Evolutionary conservation across 2,797 vertebrate genomes (phyloP).

Genomic region (Bradypodion pumilum): DNA sequence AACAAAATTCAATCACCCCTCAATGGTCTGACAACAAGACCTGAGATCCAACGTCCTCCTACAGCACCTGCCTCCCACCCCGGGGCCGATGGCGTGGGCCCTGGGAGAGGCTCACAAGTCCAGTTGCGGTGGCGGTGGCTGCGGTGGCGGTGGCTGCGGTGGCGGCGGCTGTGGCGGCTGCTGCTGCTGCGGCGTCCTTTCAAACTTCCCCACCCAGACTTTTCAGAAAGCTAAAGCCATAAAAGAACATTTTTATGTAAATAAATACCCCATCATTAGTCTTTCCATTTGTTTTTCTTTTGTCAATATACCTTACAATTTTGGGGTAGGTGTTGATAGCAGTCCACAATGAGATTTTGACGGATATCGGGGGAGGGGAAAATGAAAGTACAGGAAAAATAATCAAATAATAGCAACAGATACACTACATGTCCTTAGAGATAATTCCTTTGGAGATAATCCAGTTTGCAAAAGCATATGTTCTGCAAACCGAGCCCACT

Average conservation of each 20-base stretch:
- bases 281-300: not conserved
- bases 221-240: not conserved
- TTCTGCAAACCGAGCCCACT: slow-evolving; percentile 59
- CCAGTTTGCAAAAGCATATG: slow-evolving; percentile 61
- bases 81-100: no score
- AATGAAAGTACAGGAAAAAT: slow-evolving; percentile 6
- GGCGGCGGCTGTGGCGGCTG: no score
- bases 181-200: no score
- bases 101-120: no score
- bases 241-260: not conserved
- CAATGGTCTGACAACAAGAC: no score
- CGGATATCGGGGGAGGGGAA: slow-evolving; percentile 6
- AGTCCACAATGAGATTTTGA: slow-evolving; percentile 8
- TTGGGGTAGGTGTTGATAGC: slow-evolving; percentile 9
- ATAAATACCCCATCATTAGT: not conserved
- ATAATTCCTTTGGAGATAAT: slow-evolving; percentile 43
- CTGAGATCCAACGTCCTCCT: no score
- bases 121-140: no score
- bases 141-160: no score
- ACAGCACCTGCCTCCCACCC: no score
- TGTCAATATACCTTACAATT: not conserved
- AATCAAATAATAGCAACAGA: slow-evolving; percentile 33
- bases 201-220: no score
- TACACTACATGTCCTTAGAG: slow-evolving; percentile 33
- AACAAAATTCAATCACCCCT: no score